Base-by-base conservation (phyloP, 64 coral and sea anemone species). In the Astreopora myriophthalma region DNA sequence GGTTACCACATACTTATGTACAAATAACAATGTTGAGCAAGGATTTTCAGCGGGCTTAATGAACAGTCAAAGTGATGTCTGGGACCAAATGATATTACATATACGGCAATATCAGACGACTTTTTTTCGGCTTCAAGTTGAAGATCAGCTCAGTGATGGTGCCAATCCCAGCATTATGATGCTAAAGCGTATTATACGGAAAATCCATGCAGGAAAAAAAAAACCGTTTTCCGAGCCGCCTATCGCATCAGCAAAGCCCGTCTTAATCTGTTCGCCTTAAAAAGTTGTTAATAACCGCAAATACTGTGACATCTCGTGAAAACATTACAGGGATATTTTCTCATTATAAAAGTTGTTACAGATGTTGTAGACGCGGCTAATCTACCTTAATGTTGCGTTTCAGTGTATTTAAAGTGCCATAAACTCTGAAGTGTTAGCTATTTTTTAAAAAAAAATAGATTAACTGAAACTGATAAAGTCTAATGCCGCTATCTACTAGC, bases 341-440 rank as follows among this genome's bases (percentile, higher is more conserved):
- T 87, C 85, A 94, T 94, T 94, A 94, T 23, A 36, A 94, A 94
- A 94, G 92, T 94, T 94, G 66, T 89, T 94, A 80, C 86, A 94
- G 76, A 94, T 94, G 92, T 89, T 76, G 36, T 19, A 28, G 39
- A 31, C 39, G 46, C 42, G 42, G 44, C 55, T 57, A 88, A 73
- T 42, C 38, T 74, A 48, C 48, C 65, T 79, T 51, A 73, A 73
- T 82, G 32, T 55, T 61, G 71, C 49, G 33, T 40, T 69, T 19
- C 58, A 76, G 38, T 32, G 71, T 69, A 79, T 83, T 72, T 78
- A 69, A 20, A 29, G 73, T 70, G 12, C 82, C 30, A 46, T 51
- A 77, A 82, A 71, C 46, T 65, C 31, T 64, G 13, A 62, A 48
- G 12, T 38, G 9, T 16, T 55, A 14, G 20, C 19, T 6, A 12